phyloP scores from a whole-genome alignment of 2,797 vertebrate species.

The Cichlasoma orientale region DNA sequence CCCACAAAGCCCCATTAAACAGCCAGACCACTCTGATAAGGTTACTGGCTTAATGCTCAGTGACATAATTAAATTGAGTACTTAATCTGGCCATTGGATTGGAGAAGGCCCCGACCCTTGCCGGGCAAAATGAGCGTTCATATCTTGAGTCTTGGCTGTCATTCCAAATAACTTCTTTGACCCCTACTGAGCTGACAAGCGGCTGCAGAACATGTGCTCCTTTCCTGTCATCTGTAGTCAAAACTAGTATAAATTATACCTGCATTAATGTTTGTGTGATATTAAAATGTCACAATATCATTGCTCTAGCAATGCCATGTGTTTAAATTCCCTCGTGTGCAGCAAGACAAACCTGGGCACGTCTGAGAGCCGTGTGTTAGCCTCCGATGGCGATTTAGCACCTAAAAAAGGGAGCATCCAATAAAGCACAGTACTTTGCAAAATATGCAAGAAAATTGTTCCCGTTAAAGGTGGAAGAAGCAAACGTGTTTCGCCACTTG shows the following conservation, averaged over 20 bases:
- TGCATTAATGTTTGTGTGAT: no score
- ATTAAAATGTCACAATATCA: no score
- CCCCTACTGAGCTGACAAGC: conserved; percentile 8
- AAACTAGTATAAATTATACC: not conserved
- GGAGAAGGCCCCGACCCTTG: conserved; percentile 25
- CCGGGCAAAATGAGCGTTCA: conserved; percentile 12
- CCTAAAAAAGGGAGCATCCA: not conserved
- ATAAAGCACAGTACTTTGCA: not conserved
- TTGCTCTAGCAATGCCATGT: no score
- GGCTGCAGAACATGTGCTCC: not conserved
- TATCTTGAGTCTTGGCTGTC: not conserved
- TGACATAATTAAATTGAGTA: conserved; percentile 73
- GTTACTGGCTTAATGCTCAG: conserved; percentile 64
- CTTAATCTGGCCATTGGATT: conserved; percentile 60
- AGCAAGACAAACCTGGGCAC: not conserved
- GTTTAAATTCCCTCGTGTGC: no score
- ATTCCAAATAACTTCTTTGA: conserved; percentile 23
- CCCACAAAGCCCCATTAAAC: conserved; percentile 58
- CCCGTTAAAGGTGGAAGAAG: not conserved
- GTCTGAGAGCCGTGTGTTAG: not conserved
- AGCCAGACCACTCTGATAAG: conserved; percentile 58
- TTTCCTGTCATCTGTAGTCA: not conserved
- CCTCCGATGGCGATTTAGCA: not conserved
- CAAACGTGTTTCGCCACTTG: not conserved
- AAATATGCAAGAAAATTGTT: not conserved